These are phyloP conservation scores for Platygyra sinensis DNA, from an alignment of 64 coral and sea anemone species.

Conservation along the genomic window DNA sequence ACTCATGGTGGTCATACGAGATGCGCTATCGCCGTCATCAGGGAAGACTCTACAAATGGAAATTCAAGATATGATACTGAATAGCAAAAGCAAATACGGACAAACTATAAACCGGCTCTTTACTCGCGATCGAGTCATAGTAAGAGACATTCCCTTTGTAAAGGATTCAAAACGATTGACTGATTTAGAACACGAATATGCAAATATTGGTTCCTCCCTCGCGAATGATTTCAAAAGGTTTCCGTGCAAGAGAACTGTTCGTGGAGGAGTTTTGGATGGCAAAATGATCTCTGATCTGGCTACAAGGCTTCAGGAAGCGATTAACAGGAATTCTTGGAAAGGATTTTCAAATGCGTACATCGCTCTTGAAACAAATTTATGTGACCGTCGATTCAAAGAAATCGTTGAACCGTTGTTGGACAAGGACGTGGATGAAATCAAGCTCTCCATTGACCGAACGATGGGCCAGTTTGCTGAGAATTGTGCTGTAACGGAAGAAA, in stretches of 20 bases:
- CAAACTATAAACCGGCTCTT: conserved; percentile 49
- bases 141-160: conserved; percentile 27
- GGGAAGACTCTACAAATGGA: conserved; percentile 29
- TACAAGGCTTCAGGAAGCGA: not conserved
- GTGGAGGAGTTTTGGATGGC: conserved; percentile 54
- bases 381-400: conserved; percentile 16
- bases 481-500: conserved; percentile 30
- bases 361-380: conserved; percentile 31
- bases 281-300: conserved; percentile 45
- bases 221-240: conserved; percentile 19
- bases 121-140: conserved; percentile 30
- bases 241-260: conserved; percentile 46
- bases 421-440: not conserved
- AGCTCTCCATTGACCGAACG: not conserved
- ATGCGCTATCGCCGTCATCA: not conserved
- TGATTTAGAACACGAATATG: conserved; percentile 15
- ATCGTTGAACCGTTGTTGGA: conserved; percentile 18
- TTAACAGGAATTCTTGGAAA: conserved; percentile 61
- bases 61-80: not conserved
- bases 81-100: not conserved
- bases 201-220: conserved; percentile 14
- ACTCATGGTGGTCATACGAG: conserved; percentile 45
- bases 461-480: conserved; percentile 20
- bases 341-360: conserved; percentile 40
- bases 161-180: conserved; percentile 23